Evolutionary conservation across 2,888 invertebrate genomes (phyloP), one percentile per base, ranked within the genome.

Genomic region (Acleris cristana): DNA sequence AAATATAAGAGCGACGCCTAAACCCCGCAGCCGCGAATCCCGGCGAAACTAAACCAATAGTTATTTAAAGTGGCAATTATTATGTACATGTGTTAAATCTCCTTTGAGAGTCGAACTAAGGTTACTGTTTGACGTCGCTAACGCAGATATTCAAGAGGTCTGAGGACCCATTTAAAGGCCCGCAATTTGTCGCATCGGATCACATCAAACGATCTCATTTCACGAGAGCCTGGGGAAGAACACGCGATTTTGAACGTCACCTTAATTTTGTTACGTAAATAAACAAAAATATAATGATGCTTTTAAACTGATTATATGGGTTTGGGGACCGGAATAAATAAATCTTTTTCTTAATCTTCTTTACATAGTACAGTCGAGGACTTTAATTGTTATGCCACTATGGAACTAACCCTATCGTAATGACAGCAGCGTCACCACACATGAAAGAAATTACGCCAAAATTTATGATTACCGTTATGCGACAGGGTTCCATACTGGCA

Each of bases 171-270:
- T 79, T 78, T 71, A 72, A 69, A 69, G 78, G 78, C 73, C 70
- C 76, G 77, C 80, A 87, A 86, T 87, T 87, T 86, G 77, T 81
- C 85, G 85, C 86, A 76, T 84, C 84, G 82, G 76, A 76, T 79
- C 78, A 86, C 85, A 81, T 86, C 85, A 87, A 85, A 86, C 81
- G 82, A 79, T 73, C 79, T 84, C 81, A 84, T 85, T 84, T 75
- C 59, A 44, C 68, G 69, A 53, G 69, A 64, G 52, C 68, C 68
- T 30, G 49, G 63, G 71, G 67, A 65, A 64, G 67, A 68, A 69
- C 63, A 67, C 65, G 69, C 70, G 68, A 69, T 74, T 73, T 72
- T 70, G 72, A 69, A 72, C 66, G 66, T 60, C 71, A 72, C 71
- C 69, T 70, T 70, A 69, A 67, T 67, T 67, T 54, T 53, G 57